Evolutionary conservation across 2,797 vertebrate genomes (phyloP), one percentile per base, ranked within the genome.

Genomic region (Rhinogobio ventralis): DNA sequence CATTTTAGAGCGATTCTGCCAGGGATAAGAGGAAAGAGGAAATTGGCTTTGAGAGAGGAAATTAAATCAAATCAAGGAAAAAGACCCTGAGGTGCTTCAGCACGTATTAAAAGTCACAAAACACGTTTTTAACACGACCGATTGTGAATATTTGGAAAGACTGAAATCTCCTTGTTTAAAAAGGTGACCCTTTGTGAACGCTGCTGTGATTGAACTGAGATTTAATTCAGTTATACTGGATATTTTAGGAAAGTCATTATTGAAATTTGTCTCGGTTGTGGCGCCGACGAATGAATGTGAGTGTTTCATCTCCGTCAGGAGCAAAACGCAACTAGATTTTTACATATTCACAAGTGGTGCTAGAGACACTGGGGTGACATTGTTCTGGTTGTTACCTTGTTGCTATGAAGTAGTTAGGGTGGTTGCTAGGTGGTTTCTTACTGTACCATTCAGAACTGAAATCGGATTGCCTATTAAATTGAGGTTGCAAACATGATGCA

Each of bases 31-130:
- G 80, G 76, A 51, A 76, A 77, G 49, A 83, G 87, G 80, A 87
- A 89, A 89, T 89, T 88, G 83, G 30, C 81, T 89, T 85, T 42
- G 53, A 85, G 62, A 78, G 49, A 86, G 84, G 83, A 87, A 88
- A 87, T 88, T 83, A 88, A 88, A 85, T 88, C 85, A 83, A 64
- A 85, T 74, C 36, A 42, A 77, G 73, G 62, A n/a, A 74, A 86
- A 39, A 67, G 71, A 80, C 62, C 85, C 84, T 5, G 36, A 73
- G 85, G 83, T 77, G 49, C 81, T 88, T 86, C 83, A 85, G 60
- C 62, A 62, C 17, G 4, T 73, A 81, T 88, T 88, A 85, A 86
- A 86, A 66, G 39, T n/a, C 76, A 60, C 19, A 8, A 57, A 36
- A 49, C 49, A 17, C 13, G 33, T 82, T 87, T 89, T 62, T 84